Percentiles rank a stretch among this genome's conserved stretches.
Conservation (phyloP, 1,140 invertebrate species). For the Orchestia grillus region DNA sequence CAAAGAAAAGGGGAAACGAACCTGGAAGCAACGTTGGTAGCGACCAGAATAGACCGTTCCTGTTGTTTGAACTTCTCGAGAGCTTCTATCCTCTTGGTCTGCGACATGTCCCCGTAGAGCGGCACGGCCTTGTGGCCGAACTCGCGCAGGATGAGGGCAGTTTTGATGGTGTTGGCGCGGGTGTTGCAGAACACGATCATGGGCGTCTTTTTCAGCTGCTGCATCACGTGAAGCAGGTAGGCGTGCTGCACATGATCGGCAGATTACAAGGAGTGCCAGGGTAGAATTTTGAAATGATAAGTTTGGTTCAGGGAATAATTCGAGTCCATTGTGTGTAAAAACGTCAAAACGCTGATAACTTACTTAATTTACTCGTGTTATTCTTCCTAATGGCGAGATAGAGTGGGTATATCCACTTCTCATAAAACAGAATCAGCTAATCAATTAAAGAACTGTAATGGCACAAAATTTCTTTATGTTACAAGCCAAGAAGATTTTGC, state of each 20-base stretch:
- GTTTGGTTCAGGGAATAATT: background rate
- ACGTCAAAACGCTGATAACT: background rate
- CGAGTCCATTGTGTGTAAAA: background rate
- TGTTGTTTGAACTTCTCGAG: slow-evolving; percentile 94
- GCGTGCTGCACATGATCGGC: slow-evolving; percentile 86
- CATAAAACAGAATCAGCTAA: background rate
- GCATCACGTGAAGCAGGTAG: slow-evolving; percentile 93
- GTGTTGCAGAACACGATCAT: slow-evolving; percentile 65
- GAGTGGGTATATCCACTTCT: background rate
- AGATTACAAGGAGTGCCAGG: background rate
- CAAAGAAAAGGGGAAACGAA: slow-evolving; percentile 73
- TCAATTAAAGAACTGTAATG: background rate
- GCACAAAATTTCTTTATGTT: no score
- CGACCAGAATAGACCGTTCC: slow-evolving; percentile 88
- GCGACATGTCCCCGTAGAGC: slow-evolving; percentile 97
- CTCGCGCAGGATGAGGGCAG: slow-evolving; percentile 63
- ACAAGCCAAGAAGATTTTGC: no score
- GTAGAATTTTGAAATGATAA: no score
- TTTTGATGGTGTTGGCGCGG: slow-evolving; percentile 61
- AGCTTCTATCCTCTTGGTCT: slow-evolving; percentile 91
- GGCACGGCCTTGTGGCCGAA: slow-evolving; percentile 82
- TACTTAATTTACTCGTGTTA: background rate
- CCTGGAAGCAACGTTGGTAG: slow-evolving; percentile 98
- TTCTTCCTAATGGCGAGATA: background rate
- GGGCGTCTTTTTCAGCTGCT: slow-evolving; percentile 72